Evolutionary conservation across 2,888 invertebrate genomes (phyloP).

Genomic region (Zele albiditarsus): DNA sequence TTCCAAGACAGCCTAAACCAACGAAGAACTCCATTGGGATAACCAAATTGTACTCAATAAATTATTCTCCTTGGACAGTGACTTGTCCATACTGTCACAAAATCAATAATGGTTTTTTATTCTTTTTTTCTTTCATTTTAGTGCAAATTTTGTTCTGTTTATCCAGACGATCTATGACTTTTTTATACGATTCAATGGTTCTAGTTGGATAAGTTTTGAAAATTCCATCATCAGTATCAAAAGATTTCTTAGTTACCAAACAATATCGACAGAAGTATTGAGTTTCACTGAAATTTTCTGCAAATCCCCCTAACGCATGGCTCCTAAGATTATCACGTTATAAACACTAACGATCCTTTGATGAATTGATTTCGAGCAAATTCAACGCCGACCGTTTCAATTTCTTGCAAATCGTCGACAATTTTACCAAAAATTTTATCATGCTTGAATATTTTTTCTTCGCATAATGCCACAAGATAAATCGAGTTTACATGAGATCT

Average conservation of each 20-base stretch:
- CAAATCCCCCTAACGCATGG: slow-evolving; percentile 51
- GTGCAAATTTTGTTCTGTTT: too few species aligned
- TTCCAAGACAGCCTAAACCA: too few species aligned
- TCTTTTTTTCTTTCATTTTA: too few species aligned
- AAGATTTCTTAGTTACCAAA: slow-evolving; percentile 35
- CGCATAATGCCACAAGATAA: slow-evolving; percentile 43
- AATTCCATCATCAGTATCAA: slow-evolving; percentile 26
- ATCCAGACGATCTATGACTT: slow-evolving; percentile 19
- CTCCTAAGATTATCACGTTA: slow-evolving; percentile 55
- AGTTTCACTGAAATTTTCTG: slow-evolving; percentile 52
- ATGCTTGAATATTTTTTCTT: slow-evolving; percentile 45
- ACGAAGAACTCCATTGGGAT: too few species aligned
- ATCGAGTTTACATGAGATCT: slow-evolving; percentile 50
- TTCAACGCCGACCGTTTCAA: slow-evolving; percentile 46
- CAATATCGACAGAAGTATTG: slow-evolving; percentile 53
- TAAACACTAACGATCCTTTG: slow-evolving; percentile 48
- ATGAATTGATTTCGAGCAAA: slow-evolving; percentile 38
- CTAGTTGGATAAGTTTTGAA: slow-evolving; percentile 26
- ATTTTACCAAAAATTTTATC: slow-evolving; percentile 48
- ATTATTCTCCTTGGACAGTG: too few species aligned
- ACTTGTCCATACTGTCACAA: too few species aligned
- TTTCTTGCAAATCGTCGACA: slow-evolving; percentile 45
- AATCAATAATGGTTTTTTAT: too few species aligned
- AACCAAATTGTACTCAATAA: too few species aligned
- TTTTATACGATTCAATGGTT: slow-evolving; percentile 30